Evolutionary conservation across 2,113 vertebrate species (phyloP).

Genomic region (Syngnathoides biaculeatus): DNA sequence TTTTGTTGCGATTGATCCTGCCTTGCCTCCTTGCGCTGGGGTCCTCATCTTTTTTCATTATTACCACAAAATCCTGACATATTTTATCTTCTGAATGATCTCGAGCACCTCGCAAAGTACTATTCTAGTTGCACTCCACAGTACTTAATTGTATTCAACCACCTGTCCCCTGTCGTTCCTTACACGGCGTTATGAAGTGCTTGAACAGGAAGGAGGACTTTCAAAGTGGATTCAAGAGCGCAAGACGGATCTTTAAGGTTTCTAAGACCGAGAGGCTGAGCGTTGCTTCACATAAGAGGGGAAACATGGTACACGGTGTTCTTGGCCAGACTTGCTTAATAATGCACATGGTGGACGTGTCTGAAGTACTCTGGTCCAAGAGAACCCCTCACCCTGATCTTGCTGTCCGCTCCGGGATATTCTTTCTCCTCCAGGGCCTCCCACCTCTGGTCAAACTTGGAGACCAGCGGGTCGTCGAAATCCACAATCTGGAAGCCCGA

Average conservation of each 20-base stretch:
- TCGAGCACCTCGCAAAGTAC: too few species aligned
- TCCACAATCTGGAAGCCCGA: constrained; percentile 99
- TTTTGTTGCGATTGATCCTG: too few species aligned
- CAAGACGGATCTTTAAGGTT: not conserved
- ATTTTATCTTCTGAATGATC: too few species aligned
- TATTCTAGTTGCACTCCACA: not conserved
- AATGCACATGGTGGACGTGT: constrained; percentile 16
- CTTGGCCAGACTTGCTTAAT: constrained; percentile 22
- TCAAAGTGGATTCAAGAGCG: not conserved
- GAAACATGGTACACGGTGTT: not conserved
- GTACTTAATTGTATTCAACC: not conserved
- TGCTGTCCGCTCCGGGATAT: constrained; percentile 93
- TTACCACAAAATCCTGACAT: too few species aligned
- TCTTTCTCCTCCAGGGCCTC: constrained; percentile 96
- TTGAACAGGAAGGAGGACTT: not conserved
- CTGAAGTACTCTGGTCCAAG: not conserved
- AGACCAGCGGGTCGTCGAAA: constrained; percentile 92
- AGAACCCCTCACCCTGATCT: constrained; percentile 81
- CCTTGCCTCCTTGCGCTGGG: too few species aligned
- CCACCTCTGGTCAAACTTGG: constrained; percentile 98
- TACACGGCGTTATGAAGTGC: not conserved
- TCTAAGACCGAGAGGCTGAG: not conserved
- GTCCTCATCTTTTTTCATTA: too few species aligned
- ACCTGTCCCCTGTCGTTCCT: not conserved
- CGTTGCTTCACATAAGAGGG: constrained; percentile 7